phyloP scores from a whole-genome alignment of 2,113 vertebrate species.

The Corvus cornix region DNA sequence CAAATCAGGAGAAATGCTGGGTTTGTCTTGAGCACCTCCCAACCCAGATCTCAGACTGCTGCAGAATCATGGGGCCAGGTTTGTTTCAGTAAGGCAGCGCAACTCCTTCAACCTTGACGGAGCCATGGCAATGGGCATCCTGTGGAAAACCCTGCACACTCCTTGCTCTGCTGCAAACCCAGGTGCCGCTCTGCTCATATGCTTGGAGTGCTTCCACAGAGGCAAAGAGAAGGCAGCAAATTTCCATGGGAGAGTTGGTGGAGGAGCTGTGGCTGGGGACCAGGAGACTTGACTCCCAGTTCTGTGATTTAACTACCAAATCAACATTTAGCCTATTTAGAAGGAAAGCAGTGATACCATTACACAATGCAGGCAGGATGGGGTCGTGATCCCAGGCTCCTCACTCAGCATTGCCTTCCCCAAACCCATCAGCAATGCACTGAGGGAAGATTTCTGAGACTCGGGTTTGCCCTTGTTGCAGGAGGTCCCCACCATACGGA shows the following conservation, averaged over 20 bases:
- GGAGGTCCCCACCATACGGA: rapidly evolving
- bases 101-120: neutral
- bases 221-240: neutral
- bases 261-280: neutral
- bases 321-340: neutral
- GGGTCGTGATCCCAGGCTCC: neutral
- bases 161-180: neutral
- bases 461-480: neutral
- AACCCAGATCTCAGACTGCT: neutral
- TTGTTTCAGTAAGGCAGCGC: neutral
- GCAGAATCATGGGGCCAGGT: neutral
- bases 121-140: neutral
- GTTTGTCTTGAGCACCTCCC: neutral
- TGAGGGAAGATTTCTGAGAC: neutral
- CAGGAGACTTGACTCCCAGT: neutral
- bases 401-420: neutral
- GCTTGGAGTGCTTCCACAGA: neutral
- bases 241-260: neutral
- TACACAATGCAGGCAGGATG: neutral
- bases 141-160: neutral
- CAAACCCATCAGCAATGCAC: neutral
- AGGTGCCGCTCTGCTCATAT: neutral
- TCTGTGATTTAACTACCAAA: neutral
- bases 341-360: neutral
- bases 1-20: neutral